Evolutionary conservation across 2,113 vertebrate genomes (phyloP).

Genomic region (Xenotilapia flavipinnis): DNA sequence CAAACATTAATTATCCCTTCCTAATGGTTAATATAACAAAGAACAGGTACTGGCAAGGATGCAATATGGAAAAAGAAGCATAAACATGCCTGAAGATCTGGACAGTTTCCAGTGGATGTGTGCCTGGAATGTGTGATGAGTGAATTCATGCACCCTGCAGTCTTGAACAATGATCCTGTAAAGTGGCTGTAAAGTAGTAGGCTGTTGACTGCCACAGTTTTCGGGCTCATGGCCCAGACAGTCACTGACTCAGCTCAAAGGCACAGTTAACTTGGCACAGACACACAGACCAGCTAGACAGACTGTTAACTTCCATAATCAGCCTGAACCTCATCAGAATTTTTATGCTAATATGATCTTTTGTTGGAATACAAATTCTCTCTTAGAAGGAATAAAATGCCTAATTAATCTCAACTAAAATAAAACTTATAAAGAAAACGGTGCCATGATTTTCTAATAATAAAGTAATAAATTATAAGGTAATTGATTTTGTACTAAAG

Average conservation of each 20-base stretch:
- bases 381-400: background rate
- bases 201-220: slow-evolving; percentile 16
- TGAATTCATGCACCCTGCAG: background rate
- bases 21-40: background rate
- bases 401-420: background rate
- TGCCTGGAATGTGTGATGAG: slow-evolving; percentile 8
- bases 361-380: background rate
- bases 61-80: background rate
- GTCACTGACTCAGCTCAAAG: slow-evolving; percentile 37
- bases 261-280: slow-evolving; percentile 13
- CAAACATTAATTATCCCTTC: slow-evolving; percentile 15
- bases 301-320: background rate
- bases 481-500: background rate
- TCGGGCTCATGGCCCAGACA: slow-evolving; percentile 19
- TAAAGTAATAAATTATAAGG: background rate
- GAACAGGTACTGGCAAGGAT: background rate
- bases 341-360: background rate
- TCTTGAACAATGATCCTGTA: slow-evolving; percentile 9
- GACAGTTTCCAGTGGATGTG: background rate
- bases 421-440: background rate
- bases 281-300: background rate
- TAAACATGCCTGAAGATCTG: background rate
- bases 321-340: background rate
- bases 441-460: background rate
- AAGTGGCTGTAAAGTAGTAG: slow-evolving; percentile 22